These are phyloP conservation scores for Lasioglossum calceatum DNA, from an alignment of 2,888 invertebrate genomes.

Conservation along the genomic window DNA sequence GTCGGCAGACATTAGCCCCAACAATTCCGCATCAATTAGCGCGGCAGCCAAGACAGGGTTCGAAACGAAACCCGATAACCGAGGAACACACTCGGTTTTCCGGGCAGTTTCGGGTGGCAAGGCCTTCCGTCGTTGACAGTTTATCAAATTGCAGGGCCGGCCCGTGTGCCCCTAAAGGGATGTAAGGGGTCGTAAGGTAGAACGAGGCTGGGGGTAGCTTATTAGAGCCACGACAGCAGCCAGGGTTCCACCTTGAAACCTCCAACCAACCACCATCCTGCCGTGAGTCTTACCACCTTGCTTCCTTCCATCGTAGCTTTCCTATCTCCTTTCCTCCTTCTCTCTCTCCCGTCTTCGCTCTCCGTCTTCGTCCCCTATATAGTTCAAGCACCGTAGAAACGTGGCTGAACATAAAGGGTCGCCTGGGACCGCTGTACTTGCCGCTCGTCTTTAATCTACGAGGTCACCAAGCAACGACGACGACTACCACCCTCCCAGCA, in stretches of 20 bases:
- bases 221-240: conserved; percentile 79
- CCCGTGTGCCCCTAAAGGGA: conserved; percentile 74
- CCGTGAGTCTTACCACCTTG: conserved; percentile 78
- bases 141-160: conserved; percentile 79
- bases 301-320: conserved; percentile 68
- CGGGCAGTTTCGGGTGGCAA: conserved; percentile 59
- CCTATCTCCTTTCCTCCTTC: conserved; percentile 31
- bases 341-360: conserved; percentile 14
- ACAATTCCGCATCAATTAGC: conserved; percentile 8
- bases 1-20: background rate
- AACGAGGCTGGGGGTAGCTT: conserved; percentile 76
- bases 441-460: conserved; percentile 72
- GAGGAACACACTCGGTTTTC: conserved; percentile 48
- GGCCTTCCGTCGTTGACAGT: conserved; percentile 75
- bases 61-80: conserved; percentile 56
- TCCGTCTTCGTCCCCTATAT: conserved; percentile 48
- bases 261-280: conserved; percentile 78
- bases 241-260: conserved; percentile 77
- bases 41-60: conserved; percentile 16
- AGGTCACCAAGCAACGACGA: conserved; percentile 65
- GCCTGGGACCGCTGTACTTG: conserved; percentile 69
- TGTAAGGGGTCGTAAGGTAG: conserved; percentile 76
- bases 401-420: conserved; percentile 69
- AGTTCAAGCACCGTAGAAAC: conserved; percentile 68
- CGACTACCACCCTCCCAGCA: conserved; percentile 46